Base-by-base conservation (phyloP, 2,113 vertebrate species). In the Lanius ludovicianus region DNA sequence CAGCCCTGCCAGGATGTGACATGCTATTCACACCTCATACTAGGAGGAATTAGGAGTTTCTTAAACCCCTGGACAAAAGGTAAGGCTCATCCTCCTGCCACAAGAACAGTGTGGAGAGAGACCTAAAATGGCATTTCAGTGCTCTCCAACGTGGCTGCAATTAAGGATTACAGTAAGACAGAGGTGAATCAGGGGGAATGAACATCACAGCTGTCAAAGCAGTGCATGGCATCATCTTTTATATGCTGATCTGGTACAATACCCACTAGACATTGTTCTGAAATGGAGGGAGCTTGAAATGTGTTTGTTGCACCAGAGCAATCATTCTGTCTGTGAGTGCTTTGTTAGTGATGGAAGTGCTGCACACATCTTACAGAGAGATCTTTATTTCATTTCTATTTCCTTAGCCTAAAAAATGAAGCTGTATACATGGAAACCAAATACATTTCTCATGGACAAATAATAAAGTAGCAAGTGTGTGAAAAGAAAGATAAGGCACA, bases 371-470 rank as follows among this genome's bases (percentile, higher is more conserved):
- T 87, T 75, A 76, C 2, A 6, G 95, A 83, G 62, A 95, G 62
- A 52, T 22, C 74, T 95, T 95, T 95, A 95, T 96, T 97, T 93
- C 20, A 33, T 74, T 97, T 75, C 91, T 84, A 10, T 90, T 90
- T 93, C 87, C 91, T 94, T 71, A 91, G 70, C 67, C 90, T 93
- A 94, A 91, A 95, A 95, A 91, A 96, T 92, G 76, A 52, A 93
- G 69, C 85, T 91, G 81, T 80, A 8, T 94, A 96, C 73, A 75
- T 42, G 49, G 90, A 91, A 94, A 84, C 68, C 30, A 89, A 87
- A 59, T 46, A 77, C 39, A 53, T 81, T 96, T 73, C 79, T 93
- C 87, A 53, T 11, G 49, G 85, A 91, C 59, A 60, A 73, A 50
- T 79, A 60, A 86, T 37, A 69, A 91, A 93, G 70, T 68, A 93